Conservation (phyloP, 2,113 vertebrate genomes). For the Lepus timidus region DNA sequence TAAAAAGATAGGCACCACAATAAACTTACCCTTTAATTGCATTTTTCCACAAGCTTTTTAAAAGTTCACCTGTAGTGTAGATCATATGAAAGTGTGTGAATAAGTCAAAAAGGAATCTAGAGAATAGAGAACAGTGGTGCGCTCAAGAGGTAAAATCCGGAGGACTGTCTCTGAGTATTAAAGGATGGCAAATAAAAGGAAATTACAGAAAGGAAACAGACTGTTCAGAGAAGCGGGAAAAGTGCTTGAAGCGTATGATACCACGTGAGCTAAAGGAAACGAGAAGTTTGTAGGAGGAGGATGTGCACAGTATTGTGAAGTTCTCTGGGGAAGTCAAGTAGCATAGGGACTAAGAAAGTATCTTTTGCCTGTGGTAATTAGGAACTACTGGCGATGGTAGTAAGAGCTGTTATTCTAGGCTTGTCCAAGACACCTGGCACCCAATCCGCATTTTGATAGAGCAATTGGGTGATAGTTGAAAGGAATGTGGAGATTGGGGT, state of each 20-base stretch:
- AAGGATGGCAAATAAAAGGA: neutral
- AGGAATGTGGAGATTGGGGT: neutral
- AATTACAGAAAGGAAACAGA: neutral
- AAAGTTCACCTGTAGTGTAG: too few relatives aligned
- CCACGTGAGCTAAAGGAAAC: neutral
- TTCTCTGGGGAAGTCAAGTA: neutral
- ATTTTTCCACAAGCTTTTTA: too few relatives aligned
- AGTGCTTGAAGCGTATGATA: neutral
- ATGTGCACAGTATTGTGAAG: neutral
- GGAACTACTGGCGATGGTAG: neutral
- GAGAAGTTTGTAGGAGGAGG: neutral
- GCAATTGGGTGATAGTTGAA: neutral
- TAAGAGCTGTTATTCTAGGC: neutral
- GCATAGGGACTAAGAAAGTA: neutral
- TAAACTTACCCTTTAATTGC: too few relatives aligned
- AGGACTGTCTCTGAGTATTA: neutral
- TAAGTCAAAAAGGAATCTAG: neutral
- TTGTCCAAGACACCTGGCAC: neutral
- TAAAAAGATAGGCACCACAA: too few relatives aligned
- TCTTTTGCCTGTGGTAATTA: conserved; percentile 27
- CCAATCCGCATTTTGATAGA: neutral
- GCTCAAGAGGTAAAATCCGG: neutral
- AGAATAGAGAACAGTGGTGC: neutral
- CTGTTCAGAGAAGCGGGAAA: neutral
- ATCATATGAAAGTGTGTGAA: neutral